phyloP scores from a whole-genome alignment of 2,888 invertebrate species.

The Eledona agricola region DNA sequence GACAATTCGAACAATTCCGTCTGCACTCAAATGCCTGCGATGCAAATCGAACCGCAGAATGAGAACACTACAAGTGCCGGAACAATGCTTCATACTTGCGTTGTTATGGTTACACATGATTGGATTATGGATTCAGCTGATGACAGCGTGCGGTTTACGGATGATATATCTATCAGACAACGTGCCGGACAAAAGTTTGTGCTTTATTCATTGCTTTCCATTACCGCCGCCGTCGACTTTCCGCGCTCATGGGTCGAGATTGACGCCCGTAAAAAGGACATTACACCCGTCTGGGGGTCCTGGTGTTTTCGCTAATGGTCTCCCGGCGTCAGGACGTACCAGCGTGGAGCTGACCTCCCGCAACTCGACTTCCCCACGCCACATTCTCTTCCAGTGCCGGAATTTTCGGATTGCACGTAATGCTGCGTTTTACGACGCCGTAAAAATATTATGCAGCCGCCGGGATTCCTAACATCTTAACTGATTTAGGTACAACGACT shows the following conservation, averaged over 20 bases:
- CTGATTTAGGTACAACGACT: slow-evolving; percentile 25
- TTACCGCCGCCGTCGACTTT: slow-evolving; percentile 9
- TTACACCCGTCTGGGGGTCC: slow-evolving; percentile 15
- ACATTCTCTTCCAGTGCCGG: slow-evolving; percentile 26
- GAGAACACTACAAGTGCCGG: slow-evolving; percentile 32
- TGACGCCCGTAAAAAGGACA: slow-evolving; percentile 20
- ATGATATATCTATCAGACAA: slow-evolving; percentile 32
- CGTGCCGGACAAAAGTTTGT: slow-evolving; percentile 27
- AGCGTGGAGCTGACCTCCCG: slow-evolving; percentile 17
- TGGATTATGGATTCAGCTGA: slow-evolving; percentile 33
- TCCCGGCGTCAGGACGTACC: slow-evolving; percentile 13
- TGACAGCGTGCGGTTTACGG: slow-evolving; percentile 29
- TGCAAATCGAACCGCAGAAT: slow-evolving; percentile 26
- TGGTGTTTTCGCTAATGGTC: too few relatives aligned
- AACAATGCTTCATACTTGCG: slow-evolving; percentile 37
- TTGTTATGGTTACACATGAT: slow-evolving; percentile 39
- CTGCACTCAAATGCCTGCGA: slow-evolving; percentile 18
- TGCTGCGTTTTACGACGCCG: slow-evolving; percentile 39
- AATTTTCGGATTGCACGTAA: slow-evolving; percentile 43
- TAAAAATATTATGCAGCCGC: slow-evolving; percentile 41
- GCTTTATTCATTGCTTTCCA: slow-evolving; percentile 30
- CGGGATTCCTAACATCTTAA: slow-evolving; percentile 26
- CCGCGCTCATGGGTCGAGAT: slow-evolving; percentile 10
- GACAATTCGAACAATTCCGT: slow-evolving; percentile 24
- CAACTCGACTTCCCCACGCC: slow-evolving; percentile 13